Evolutionary conservation across 2,797 vertebrate genomes (phyloP), one percentile per base, ranked within the genome.

Genomic region (Helarctos malayanus): DNA sequence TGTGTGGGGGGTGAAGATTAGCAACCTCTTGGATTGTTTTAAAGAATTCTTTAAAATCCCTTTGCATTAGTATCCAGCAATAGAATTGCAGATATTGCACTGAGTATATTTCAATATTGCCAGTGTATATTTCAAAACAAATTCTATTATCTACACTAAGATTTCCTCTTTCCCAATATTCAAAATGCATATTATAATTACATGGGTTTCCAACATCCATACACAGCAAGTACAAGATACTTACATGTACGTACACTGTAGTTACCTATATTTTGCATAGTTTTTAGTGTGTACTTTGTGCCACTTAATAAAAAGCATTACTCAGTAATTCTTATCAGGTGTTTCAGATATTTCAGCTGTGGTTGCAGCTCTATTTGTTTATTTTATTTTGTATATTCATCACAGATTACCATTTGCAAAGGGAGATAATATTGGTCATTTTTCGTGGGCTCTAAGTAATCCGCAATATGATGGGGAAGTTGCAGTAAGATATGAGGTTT

Each of bases 141-240:
- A 92, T 80, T 94, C 89, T 98, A 98, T 92, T 97, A 98, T 98
- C 97, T 98, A 85, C 90, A 97, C 95, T 95, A 97, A 96, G 90
- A 97, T 95, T 98, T 91, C 98, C 97, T 97, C 95, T 98, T 98
- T 97, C 97, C 98, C 98, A 98, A 95, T 98, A 98, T 98, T 98
- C 98, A 99, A 99, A 99, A 99, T 99, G 99, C 99, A 99, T 99
- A 99, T 99, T 99, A 99, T 99, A 99, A 99, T 98, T 98, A 99
- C 98, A 99, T n/a, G 98, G 95, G 98, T 99, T 98, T 99, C 98
- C 97, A 98, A 98, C 98, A 99, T 98, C 98, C 98, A 99, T 98
- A 99, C 98, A 99, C 98, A 99, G 98, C 98, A 98, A 99, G 99
- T 99, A 99, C 98, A 99, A 98, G 99, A 99, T 99, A 99, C 99